A percentile compares a stretch with the other conserved stretches of the same genome.
phyloP scores from a whole-genome alignment of 1,140 invertebrate genomes.

The Idris sp. region DNA sequence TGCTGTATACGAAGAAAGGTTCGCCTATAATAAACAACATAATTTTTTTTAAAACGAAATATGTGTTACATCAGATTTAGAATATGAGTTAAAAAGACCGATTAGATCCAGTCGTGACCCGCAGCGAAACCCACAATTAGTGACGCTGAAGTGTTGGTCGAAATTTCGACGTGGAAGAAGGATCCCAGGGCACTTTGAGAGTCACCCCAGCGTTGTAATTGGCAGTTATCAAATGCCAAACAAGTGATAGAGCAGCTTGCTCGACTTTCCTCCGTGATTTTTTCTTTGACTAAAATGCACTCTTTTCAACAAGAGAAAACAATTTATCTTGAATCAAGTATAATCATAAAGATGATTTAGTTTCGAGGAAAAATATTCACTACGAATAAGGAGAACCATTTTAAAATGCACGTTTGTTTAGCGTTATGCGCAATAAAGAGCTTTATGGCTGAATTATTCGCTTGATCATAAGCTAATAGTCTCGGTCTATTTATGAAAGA shows the following conservation, averaged over 20 bases:
- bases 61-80: neutral
- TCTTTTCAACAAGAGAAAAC: conserved; percentile 21
- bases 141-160: conserved; percentile 28
- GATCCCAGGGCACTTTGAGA: conserved; percentile 19
- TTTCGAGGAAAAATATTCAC: conserved; percentile 25
- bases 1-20: neutral
- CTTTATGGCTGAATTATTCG: conserved; percentile 16
- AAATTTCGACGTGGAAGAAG: conserved; percentile 23
- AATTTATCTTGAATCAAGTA: conserved; percentile 33
- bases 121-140: conserved; percentile 42
- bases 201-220: conserved; percentile 38
- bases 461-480: conserved; percentile 12
- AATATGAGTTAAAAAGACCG: conserved; percentile 7
- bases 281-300: conserved; percentile 15
- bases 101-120: conserved; percentile 38
- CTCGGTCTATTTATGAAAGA: conserved; percentile 20
- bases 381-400: neutral
- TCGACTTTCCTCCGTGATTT: conserved; percentile 21
- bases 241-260: conserved; percentile 11
- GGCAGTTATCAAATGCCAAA: conserved; percentile 38
- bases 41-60: conserved; percentile 1
- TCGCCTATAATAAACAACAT: neutral
- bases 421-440: conserved; percentile 6
- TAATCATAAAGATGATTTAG: conserved; percentile 28
- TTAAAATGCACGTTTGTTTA: conserved; percentile 35